A percentile compares a stretch with the other conserved stretches of the same genome.
Conservation (phyloP, 2,113 vertebrate species). For the Phodopus roborovskii region DNA sequence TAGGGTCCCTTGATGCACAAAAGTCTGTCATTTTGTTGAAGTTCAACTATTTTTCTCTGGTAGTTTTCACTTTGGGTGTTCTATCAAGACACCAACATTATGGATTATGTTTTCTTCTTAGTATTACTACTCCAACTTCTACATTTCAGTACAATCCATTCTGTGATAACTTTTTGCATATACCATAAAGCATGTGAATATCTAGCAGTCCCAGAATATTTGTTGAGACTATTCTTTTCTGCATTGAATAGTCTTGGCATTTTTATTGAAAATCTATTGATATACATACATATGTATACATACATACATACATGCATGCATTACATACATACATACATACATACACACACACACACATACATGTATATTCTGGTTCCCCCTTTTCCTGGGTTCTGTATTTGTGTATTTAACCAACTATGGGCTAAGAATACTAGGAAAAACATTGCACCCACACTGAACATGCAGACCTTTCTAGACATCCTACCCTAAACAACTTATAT, state of each 20-base stretch:
- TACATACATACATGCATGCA: neutral
- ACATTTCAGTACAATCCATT: neutral
- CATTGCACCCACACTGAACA: neutral
- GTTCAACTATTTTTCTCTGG: constrained; percentile 12
- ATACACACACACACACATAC: neutral
- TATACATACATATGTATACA: neutral
- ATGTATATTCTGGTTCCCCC: neutral
- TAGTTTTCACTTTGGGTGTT: neutral
- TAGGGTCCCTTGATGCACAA: neutral
- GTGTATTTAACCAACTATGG: neutral
- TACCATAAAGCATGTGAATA: neutral
- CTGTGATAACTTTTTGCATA: neutral
- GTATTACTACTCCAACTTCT: neutral
- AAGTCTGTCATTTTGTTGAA: constrained; percentile 25
- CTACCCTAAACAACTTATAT: neutral
- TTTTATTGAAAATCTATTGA: constrained; percentile 7
- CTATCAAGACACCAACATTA: neutral
- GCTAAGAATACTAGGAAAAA: neutral
- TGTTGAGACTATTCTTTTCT: constrained; percentile 25
- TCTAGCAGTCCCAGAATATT: neutral
- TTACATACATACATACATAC: neutral
- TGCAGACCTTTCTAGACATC: neutral
- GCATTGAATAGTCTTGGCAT: neutral
- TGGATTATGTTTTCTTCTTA: neutral
- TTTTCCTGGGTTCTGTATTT: neutral